phyloP scores from a whole-genome alignment of 2,888 invertebrate species.

The Apamea anceps region DNA sequence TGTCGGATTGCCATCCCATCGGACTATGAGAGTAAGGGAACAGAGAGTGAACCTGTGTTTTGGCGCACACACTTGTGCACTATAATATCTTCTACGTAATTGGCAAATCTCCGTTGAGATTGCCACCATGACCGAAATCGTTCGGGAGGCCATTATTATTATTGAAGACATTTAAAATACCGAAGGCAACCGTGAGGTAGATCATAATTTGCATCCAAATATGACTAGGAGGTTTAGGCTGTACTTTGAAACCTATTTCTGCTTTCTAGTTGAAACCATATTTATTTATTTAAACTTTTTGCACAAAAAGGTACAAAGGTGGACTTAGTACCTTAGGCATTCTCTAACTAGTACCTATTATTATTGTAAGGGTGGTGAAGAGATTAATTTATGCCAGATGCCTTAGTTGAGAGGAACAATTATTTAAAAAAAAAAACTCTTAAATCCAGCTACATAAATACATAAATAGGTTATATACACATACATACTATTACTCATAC shows the following conservation, averaged over 20 bases:
- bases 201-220: conserved; percentile 7
- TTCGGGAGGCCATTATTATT: not conserved
- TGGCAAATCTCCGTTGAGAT: not conserved
- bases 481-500: too few species aligned
- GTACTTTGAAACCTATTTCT: conserved; percentile 2
- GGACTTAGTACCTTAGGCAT: too few species aligned
- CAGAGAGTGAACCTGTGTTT: not conserved
- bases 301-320: too few species aligned
- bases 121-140: not conserved
- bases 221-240: not conserved
- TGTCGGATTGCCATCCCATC: not conserved
- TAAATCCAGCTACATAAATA: too few species aligned
- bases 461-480: too few species aligned
- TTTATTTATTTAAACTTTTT: conserved; percentile 1
- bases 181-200: not conserved
- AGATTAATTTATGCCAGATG: too few species aligned
- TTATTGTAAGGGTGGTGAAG: too few species aligned
- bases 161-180: conserved; percentile 1
- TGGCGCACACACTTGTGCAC: not conserved
- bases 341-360: too few species aligned
- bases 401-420: too few species aligned
- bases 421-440: too few species aligned
- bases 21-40: not conserved
- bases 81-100: not conserved
- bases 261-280: not conserved